Base-by-base conservation (phyloP, 1,140 invertebrate species). In the Drepana arcuata region DNA sequence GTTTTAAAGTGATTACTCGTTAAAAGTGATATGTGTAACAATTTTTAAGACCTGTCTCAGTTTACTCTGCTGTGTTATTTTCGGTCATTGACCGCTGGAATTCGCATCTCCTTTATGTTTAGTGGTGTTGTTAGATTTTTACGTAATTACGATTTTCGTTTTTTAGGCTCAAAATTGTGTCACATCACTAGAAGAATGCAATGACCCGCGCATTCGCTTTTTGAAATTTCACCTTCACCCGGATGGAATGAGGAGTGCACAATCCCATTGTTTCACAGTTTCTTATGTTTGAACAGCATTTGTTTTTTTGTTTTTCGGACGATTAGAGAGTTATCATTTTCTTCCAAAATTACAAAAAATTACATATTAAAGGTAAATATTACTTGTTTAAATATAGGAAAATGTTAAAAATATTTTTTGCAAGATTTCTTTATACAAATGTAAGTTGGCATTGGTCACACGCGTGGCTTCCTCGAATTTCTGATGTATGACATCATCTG, bases 251-350 rank as follows among this genome's bases (percentile, higher is more conserved):
- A 80, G 67, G 72, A 80, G 74, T 77, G 73, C 72, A 80, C 56
- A 65, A 64, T 73, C 68, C 62, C 58, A 79, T 80, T 79, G 74
- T 80, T 79, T 79, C 62, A 75, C 48, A 74, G 61, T 75, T 79
- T 82, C 78, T 68, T 78, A 82, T 79, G 78, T 83, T 83, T 80
- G 74, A 80, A 64, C 67, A 73, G 77, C 75, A 77, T 79, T 80
- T 83, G 75, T 80, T 83, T 83, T 80, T 83, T 83, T 80, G 78
- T 83, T 80, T 83, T 83, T 83, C 75, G 75, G 75, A 80, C 75
- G 67, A 71, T 73, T 80, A 75, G 59, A 77, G 59, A 67, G 64
- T 71, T 75, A 64, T 77, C 67, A 78, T 71, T 80, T 21, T 81
- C 72, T 71, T 83, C 71, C 70, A 70, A 83, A 83, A 83, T 79